Conservation (phyloP, 2,888 invertebrate genomes). For the Amiota mariae region DNA sequence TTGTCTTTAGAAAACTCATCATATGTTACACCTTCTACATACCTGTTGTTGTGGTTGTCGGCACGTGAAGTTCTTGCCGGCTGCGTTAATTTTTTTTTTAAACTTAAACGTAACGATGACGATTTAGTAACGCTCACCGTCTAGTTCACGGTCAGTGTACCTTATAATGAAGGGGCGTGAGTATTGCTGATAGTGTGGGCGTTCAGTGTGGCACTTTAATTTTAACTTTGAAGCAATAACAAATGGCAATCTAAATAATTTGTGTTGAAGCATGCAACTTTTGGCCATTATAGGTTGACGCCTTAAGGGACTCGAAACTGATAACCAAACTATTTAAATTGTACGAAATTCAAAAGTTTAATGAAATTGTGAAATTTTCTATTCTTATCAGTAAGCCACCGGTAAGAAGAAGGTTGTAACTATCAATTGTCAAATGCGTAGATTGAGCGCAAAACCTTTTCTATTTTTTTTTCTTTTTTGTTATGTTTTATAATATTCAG, state of each 20-base stretch:
- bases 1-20: constrained; percentile 33
- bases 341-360: no score
- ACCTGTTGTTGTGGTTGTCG: background rate
- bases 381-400: no score
- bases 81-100: background rate
- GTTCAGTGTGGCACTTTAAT: constrained; percentile 30
- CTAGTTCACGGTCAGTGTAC: constrained; percentile 68
- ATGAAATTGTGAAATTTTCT: no score
- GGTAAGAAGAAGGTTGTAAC: background rate
- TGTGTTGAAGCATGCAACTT: constrained; percentile 22
- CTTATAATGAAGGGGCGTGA: constrained; percentile 70
- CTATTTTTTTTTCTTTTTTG: background rate
- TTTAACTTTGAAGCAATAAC: constrained; percentile 21
- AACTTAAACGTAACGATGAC: constrained; percentile 1
- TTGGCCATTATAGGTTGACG: constrained; percentile 30
- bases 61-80: constrained; percentile 2
- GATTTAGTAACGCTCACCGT: constrained; percentile 30
- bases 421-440: constrained; percentile 8
- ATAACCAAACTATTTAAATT: background rate
- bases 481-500: no score
- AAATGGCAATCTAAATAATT: constrained; percentile 23
- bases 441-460: background rate
- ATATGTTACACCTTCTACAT: background rate
- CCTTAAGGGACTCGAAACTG: background rate
- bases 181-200: constrained; percentile 59